Percentiles rank a stretch among this genome's conserved stretches.
Conservation (phyloP, 2,888 invertebrate genomes). For the Unio pictorum region DNA sequence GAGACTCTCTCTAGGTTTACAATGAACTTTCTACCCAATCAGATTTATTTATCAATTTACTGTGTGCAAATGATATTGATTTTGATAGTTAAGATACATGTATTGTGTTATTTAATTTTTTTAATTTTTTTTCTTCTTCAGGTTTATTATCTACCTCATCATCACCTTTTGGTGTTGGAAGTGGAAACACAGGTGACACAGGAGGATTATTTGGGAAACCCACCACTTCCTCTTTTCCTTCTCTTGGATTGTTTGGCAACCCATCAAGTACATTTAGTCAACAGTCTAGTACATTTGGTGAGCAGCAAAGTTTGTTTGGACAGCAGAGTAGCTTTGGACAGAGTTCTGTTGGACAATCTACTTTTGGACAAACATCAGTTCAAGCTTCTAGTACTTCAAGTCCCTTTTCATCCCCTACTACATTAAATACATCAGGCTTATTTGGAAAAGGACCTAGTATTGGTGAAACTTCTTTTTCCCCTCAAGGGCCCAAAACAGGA, state of each 20-base stretch:
- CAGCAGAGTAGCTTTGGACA: conserved; percentile 12
- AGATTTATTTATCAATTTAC: no score
- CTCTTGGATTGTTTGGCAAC: conserved; percentile 1
- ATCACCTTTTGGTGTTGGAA: not conserved
- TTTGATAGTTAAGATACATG: no score
- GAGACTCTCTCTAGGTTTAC: no score
- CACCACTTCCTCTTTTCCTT: not conserved
- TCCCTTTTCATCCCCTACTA: not conserved
- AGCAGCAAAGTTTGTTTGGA: not conserved
- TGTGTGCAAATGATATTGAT: no score
- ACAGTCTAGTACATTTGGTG: conserved; percentile 2
- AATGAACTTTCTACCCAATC: no score
- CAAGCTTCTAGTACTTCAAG: conserved; percentile 1
- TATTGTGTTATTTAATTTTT: no score
- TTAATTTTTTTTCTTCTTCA: not conserved
- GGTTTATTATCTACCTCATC: not conserved
- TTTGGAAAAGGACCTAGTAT: conserved; percentile 13
- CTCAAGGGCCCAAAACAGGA: not conserved
- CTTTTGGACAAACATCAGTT: conserved; percentile 5
- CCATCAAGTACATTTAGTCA: conserved; percentile 9
- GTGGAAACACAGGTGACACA: not conserved
- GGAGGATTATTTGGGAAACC: conserved; percentile 10
- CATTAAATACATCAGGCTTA: conserved; percentile 5
- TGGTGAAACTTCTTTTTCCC: not conserved
- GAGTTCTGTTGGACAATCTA: conserved; percentile 13